Conservation (phyloP, 1,140 invertebrate genomes). For the Megathymus violae region DNA sequence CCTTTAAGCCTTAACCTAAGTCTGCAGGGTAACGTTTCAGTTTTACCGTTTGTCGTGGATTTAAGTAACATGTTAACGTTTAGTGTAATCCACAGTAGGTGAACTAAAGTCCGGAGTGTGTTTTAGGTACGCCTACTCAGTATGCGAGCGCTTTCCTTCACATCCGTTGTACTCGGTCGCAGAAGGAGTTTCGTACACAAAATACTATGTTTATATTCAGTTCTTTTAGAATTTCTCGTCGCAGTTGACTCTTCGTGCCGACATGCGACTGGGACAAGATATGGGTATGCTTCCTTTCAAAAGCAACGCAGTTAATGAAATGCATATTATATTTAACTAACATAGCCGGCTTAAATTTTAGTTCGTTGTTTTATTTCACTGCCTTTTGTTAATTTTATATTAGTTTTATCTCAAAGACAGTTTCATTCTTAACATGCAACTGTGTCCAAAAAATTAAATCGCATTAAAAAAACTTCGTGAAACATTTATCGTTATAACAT, state of each 20-base stretch:
- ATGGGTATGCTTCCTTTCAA: conserved; percentile 56
- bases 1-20: too few relatives aligned
- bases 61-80: conserved; percentile 77
- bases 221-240: conserved; percentile 77
- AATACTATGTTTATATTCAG: conserved; percentile 77
- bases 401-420: conserved; percentile 4
- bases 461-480: conserved; percentile 9
- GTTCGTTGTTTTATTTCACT: neutral
- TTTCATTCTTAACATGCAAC: neutral
- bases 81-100: conserved; percentile 75
- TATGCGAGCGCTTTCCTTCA: conserved; percentile 80
- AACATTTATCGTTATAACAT: conserved; percentile 32
- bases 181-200: conserved; percentile 79
- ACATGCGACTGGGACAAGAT: conserved; percentile 65
- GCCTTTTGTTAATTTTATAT: neutral
- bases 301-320: conserved; percentile 23
- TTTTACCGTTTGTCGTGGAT: conserved; percentile 61
- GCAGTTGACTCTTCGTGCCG: conserved; percentile 72
- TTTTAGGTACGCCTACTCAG: conserved; percentile 80
- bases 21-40: conserved; percentile 54
- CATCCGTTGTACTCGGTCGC: conserved; percentile 78
- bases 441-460: conserved; percentile 11
- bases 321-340: conserved; percentile 20
- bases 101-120: conserved; percentile 77
- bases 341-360: neutral